Evolutionary conservation across 2,888 invertebrate species (phyloP).

Genomic region (Acrocera orbiculus): DNA sequence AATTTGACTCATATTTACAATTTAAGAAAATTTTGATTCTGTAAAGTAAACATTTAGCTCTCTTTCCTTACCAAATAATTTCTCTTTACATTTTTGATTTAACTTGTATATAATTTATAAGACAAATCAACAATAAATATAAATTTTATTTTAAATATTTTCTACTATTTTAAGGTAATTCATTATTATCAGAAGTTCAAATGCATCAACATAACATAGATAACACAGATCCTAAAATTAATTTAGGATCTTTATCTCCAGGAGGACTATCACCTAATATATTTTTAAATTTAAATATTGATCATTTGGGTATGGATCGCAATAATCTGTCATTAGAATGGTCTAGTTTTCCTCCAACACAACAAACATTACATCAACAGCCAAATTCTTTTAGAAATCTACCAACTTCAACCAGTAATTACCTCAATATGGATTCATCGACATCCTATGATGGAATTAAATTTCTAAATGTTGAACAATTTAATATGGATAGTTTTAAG

Average conservation of each 20-base stretch:
- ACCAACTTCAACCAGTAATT: slow-evolving; percentile 6
- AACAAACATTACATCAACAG: slow-evolving; percentile 7
- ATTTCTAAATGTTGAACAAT: slow-evolving; percentile 31
- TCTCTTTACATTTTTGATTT: too few species aligned
- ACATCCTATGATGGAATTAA: slow-evolving; percentile 31
- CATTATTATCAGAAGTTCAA: slow-evolving; percentile 25
- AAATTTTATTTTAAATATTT: not conserved
- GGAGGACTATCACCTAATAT: slow-evolving; percentile 30
- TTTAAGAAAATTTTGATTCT: too few species aligned
- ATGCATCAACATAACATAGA: slow-evolving; percentile 25
- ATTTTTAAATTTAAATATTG: slow-evolving; percentile 30
- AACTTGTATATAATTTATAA: too few species aligned
- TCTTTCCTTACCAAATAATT: too few species aligned
- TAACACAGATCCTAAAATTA: slow-evolving; percentile 25
- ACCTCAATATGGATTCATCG: slow-evolving; percentile 20
- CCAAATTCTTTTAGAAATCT: not conserved
- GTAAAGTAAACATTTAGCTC: too few species aligned
- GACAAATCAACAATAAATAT: too few species aligned
- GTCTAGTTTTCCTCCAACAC: slow-evolving; percentile 21
- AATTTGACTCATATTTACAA: too few species aligned
- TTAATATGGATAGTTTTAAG: slow-evolving; percentile 31
- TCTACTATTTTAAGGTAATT: slow-evolving; percentile 17
- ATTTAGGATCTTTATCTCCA: slow-evolving; percentile 22
- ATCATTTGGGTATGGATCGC: slow-evolving; percentile 27
- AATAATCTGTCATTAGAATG: slow-evolving; percentile 29